Conservation (phyloP, 2,113 vertebrate genomes). For the Cephalophus harveyi region DNA sequence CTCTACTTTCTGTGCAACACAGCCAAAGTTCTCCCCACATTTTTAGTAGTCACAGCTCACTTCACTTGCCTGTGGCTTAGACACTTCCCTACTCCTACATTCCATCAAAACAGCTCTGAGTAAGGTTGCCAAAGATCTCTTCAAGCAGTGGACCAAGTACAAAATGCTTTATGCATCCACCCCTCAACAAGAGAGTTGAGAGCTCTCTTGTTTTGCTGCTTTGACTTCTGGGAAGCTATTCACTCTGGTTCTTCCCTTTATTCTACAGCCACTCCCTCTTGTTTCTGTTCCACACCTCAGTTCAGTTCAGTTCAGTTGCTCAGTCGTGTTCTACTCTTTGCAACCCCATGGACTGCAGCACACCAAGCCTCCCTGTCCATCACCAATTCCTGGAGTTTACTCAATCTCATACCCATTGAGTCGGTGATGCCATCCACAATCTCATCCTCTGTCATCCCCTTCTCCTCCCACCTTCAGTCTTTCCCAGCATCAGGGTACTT, state of each 20-base stretch:
- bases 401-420: background rate
- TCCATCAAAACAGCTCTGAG: background rate
- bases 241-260: background rate
- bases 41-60: background rate
- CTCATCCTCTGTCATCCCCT: background rate
- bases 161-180: background rate
- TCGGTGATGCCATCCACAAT: background rate
- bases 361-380: background rate
- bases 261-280: accelerated
- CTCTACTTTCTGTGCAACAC: background rate
- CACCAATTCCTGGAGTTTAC: background rate
- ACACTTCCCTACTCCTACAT: background rate
- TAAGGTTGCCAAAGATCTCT: background rate
- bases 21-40: background rate
- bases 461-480: background rate
- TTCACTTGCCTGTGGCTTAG: background rate
- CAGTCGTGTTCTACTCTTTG: background rate
- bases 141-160: background rate
- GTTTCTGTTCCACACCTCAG: background rate
- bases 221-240: background rate
- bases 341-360: background rate
- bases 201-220: background rate
- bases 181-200: too few species aligned
- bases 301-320: background rate
- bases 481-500: background rate